These are phyloP conservation scores for Reinhardtius hippoglossoides DNA, from an alignment of 2,113 vertebrate species.

Conservation along the genomic window DNA sequence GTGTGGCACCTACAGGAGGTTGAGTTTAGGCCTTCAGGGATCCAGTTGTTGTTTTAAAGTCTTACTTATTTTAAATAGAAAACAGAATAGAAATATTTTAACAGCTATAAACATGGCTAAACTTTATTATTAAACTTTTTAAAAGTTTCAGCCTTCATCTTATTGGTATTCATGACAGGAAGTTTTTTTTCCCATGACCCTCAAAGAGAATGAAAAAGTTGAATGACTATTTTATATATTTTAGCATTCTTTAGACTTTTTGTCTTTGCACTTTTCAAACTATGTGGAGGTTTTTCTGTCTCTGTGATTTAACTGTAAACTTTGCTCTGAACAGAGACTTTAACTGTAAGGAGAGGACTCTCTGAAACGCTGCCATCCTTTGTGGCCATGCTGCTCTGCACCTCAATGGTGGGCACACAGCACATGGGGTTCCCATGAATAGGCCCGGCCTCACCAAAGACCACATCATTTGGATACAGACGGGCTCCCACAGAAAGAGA, in stretches of 20 bases:
- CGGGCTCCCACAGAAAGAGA: slow-evolving; percentile 69
- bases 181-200: not conserved
- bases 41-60: not conserved
- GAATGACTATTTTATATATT: not conserved
- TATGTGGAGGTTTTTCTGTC: slow-evolving; percentile 4
- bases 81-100: not conserved
- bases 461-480: slow-evolving; percentile 76
- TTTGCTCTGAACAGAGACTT: slow-evolving; percentile 50
- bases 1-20: slow-evolving; percentile 3
- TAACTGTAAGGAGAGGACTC: slow-evolving; percentile 44
- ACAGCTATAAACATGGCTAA: not conserved
- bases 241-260: not conserved
- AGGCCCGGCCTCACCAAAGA: slow-evolving; percentile 76
- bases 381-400: slow-evolving; percentile 79
- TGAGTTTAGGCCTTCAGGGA: slow-evolving; percentile 46
- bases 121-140: not conserved
- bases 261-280: slow-evolving; percentile 2
- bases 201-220: not conserved
- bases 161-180: not conserved
- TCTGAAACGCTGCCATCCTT: slow-evolving; percentile 73
- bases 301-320: slow-evolving; percentile 36
- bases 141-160: slow-evolving; percentile 4
- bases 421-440: slow-evolving; percentile 80
- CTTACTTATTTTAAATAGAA: not conserved
- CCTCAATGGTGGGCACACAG: slow-evolving; percentile 78